Evolutionary conservation across 2,888 invertebrate species (phyloP).

Genomic region (Agrochola circellaris): DNA sequence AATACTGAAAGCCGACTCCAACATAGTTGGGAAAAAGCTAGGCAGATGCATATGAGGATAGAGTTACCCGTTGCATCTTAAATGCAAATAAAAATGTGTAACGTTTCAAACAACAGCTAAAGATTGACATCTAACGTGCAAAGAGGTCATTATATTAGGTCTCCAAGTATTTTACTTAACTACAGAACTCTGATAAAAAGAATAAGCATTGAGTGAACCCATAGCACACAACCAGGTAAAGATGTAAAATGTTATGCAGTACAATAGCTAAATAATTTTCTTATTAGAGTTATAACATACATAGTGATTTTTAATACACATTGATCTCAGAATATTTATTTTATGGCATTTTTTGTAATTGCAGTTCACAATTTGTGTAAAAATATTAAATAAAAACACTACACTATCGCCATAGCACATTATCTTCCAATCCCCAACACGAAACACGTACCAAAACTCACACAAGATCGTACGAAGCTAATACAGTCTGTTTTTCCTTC

Average conservation of each 20-base stretch:
- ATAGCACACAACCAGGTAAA: too few relatives aligned
- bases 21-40: not conserved
- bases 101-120: not conserved
- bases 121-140: too few relatives aligned
- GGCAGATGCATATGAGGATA: not conserved
- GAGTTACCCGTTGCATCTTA: not conserved
- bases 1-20: not conserved
- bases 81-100: not conserved
- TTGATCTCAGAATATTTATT: not conserved
- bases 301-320: not conserved
- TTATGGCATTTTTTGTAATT: not conserved
- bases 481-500: constrained; percentile 39
- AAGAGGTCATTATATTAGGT: not conserved
- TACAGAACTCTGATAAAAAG: too few relatives aligned
- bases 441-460: not conserved
- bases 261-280: not conserved
- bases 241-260: not conserved
- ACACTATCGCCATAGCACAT: too few relatives aligned
- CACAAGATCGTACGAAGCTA: constrained; percentile 41
- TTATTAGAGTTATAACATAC: not conserved
- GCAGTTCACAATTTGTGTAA: not conserved
- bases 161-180: not conserved
- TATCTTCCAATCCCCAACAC: not conserved
- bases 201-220: not conserved
- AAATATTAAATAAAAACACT: too few relatives aligned